Evolutionary conservation across 1,140 invertebrate genomes (phyloP).

Genomic region (Campoletis sonorensis): DNA sequence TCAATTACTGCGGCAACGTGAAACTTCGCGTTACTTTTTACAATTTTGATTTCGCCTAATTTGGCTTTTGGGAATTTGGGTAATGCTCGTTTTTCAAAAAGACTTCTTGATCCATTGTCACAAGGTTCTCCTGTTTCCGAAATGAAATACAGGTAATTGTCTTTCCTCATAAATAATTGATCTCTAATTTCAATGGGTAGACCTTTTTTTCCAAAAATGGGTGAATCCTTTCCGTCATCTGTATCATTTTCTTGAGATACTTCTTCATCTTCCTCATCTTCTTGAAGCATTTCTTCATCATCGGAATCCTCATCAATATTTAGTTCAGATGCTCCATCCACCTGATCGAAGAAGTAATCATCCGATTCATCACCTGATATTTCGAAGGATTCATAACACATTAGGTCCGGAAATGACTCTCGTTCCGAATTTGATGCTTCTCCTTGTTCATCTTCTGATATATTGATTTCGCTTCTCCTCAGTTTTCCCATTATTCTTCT

Average conservation of each 20-base stretch:
- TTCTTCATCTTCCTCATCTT: neutral
- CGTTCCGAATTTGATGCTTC: too few species aligned
- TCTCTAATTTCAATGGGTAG: neutral
- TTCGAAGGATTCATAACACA: neutral
- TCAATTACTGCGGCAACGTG: constrained; percentile 22
- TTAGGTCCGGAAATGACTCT: too few species aligned
- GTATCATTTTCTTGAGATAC: too few species aligned
- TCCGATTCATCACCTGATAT: constrained; percentile 15
- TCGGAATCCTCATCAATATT: too few species aligned
- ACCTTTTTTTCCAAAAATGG: neutral
- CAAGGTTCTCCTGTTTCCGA: constrained; percentile 10
- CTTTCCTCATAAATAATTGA: constrained; percentile 39
- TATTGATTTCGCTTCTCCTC: neutral
- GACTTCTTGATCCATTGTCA: constrained; percentile 15
- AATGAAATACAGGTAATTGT: constrained; percentile 26
- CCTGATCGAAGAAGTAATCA: neutral
- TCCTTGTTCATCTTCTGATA: neutral
- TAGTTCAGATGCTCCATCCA: neutral
- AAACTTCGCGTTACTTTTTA: constrained; percentile 19
- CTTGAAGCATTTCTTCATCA: neutral
- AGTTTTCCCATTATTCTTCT: neutral
- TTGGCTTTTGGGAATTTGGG: constrained; percentile 7
- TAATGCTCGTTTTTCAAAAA: neutral
- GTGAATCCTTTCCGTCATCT: neutral
- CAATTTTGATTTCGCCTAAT: neutral